These are phyloP conservation scores for Amyelois transitella DNA, from an alignment of 1,140 invertebrate genomes.

Conservation along the genomic window DNA sequence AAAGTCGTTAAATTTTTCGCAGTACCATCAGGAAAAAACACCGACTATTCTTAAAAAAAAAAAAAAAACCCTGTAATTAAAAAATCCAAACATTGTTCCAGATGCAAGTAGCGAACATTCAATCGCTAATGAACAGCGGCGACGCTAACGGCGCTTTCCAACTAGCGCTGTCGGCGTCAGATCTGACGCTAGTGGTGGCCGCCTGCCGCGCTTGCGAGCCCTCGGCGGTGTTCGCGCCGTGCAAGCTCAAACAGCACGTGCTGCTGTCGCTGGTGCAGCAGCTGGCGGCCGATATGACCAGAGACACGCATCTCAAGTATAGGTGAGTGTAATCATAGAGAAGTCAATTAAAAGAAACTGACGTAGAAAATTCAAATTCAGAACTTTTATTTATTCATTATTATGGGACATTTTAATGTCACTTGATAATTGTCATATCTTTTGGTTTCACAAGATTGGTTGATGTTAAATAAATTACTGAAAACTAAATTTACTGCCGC, in stretches of 20 bases:
- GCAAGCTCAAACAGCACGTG: conserved; percentile 87
- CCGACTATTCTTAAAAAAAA: too few relatives aligned
- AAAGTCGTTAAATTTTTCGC: too few relatives aligned
- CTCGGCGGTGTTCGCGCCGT: conserved; percentile 83
- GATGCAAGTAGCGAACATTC: conserved; percentile 80
- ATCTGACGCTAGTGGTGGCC: conserved; percentile 87
- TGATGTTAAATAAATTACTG: too few relatives aligned
- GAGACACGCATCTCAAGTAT: conserved; percentile 91
- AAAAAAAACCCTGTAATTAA: too few relatives aligned
- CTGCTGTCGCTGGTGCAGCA: conserved; percentile 94
- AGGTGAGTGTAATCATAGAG: conserved; percentile 77
- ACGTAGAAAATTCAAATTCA: too few relatives aligned
- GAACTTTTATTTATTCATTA: too few relatives aligned
- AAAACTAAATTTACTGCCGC: too few relatives aligned
- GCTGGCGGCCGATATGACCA: conserved; percentile 88
- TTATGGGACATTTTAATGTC: too few relatives aligned
- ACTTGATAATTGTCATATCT: too few relatives aligned
- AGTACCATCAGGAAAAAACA: too few relatives aligned
- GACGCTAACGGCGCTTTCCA: conserved; percentile 92
- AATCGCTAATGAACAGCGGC: conserved; percentile 82
- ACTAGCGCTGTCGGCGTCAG: conserved; percentile 89
- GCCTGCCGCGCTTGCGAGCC: conserved; percentile 89
- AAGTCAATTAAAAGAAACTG: too few relatives aligned
- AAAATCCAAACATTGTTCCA: conserved; percentile 22
- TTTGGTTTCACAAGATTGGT: too few relatives aligned